Evolutionary conservation across 2,888 invertebrate species (phyloP), one percentile per base, ranked within the genome.

Genomic region (Lamproptera curius): DNA sequence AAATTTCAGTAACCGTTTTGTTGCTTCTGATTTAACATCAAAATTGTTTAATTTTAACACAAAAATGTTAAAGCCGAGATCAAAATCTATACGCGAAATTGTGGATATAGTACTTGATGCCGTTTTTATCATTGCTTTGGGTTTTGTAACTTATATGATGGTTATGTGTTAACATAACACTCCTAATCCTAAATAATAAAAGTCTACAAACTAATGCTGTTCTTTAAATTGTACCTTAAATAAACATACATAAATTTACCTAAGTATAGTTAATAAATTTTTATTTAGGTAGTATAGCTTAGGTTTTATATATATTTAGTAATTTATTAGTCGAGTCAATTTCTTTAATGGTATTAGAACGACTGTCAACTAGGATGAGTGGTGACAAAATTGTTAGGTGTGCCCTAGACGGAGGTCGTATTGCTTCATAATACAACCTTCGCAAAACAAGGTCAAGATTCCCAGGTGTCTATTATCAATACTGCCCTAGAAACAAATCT

Each of bases 1-100:
- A 83, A 60, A 73, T 81, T 33, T 59, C 71, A 28, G 51, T 81
- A 50, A 73, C 76, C 1, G 26, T 80, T 28, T 15, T 79, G 38
- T 37, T 84, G 31, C 44, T 83, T 34, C 40, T 79, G 16, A 45
- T 77, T 0, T 77, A 57, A 55, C 26, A 3, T 33, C 13, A n/a
- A 13, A n/a, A n/a, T n/a, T n/a, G n/a, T 13, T 33, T 13, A 33
- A 13, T 33, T 33, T 33, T 15, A 15, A 4, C 1, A 17, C n/a
- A 38, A 20, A 33, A 5, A n/a, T n/a, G n/a, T n/a, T 15, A 13
- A 45, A 38, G 17, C 20, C 38, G 35, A 33, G 17, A 23, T 16
- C 33, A 11, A 14, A 16, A 33, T 17, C 16, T 15, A 40, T 34
- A 40, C 40, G 17, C 10, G 46, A 35, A 26, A 16, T 46, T 14